phyloP scores from a whole-genome alignment of 2,888 invertebrate species.

The Patella depressa region DNA sequence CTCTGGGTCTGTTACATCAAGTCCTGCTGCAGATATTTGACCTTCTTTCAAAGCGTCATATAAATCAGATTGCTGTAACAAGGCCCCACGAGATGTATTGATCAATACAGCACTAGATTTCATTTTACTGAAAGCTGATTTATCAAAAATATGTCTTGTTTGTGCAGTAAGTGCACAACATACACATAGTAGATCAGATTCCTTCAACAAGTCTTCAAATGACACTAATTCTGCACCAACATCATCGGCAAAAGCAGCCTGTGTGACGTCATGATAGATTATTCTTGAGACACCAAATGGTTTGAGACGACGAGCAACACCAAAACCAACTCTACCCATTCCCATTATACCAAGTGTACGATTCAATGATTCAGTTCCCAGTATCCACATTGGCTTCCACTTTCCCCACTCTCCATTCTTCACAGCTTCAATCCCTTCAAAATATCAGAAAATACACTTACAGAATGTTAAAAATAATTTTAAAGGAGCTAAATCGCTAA shows the following conservation, averaged over 20 bases:
- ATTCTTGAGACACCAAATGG: slow-evolving; percentile 82
- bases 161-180: slow-evolving; percentile 84
- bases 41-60: slow-evolving; percentile 80
- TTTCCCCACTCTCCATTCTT: slow-evolving; percentile 84
- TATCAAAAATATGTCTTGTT: slow-evolving; percentile 85
- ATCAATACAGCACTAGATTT: slow-evolving; percentile 87
- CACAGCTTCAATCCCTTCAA: slow-evolving; percentile 61
- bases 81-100: slow-evolving; percentile 81
- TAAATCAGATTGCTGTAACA: slow-evolving; percentile 82
- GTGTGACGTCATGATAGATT: slow-evolving; percentile 81
- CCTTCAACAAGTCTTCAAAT: slow-evolving; percentile 80
- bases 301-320: slow-evolving; percentile 82
- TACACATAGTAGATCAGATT: slow-evolving; percentile 89
- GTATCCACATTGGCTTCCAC: slow-evolving; percentile 93
- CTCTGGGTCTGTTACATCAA: slow-evolving; percentile 93
- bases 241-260: slow-evolving; percentile 74
- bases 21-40: slow-evolving; percentile 84
- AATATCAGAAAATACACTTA: background rate
- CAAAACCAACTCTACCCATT: slow-evolving; percentile 74
- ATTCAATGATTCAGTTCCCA: slow-evolving; percentile 84
- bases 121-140: slow-evolving; percentile 85
- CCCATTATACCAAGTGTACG: slow-evolving; percentile 78
- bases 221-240: slow-evolving; percentile 79
- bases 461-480: too few relatives aligned
- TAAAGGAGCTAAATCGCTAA: too few relatives aligned